These are phyloP conservation scores for Platysteira castanea DNA, from an alignment of 2,113 vertebrate species.

Conservation along the genomic window DNA sequence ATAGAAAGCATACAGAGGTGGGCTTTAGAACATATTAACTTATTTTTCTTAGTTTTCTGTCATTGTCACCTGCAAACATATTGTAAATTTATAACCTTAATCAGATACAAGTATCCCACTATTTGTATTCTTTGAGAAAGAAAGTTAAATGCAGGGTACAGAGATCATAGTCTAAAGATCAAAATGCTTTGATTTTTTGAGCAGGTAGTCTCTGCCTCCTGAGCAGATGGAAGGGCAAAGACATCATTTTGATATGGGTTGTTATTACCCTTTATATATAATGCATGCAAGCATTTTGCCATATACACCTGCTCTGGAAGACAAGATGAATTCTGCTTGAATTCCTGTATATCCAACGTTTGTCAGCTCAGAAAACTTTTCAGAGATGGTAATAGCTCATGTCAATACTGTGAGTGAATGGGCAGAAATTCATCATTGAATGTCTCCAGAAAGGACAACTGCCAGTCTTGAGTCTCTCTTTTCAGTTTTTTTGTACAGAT, in stretches of 20 bases:
- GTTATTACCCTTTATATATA: neutral
- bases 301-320: neutral
- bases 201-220: neutral
- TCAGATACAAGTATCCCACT: neutral
- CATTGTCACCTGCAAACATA: neutral
- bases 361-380: constrained; percentile 70
- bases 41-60: neutral
- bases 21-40: neutral
- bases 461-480: constrained; percentile 67
- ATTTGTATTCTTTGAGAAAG: neutral
- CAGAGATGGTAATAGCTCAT: constrained; percentile 73
- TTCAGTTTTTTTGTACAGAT: constrained; percentile 72
- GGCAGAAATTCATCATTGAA: constrained; percentile 73
- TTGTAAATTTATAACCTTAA: neutral
- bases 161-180: neutral
- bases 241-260: neutral
- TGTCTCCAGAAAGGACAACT: constrained; percentile 77
- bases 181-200: neutral
- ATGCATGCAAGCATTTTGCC: neutral
- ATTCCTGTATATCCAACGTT: constrained; percentile 44
- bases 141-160: neutral
- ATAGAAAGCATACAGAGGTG: neutral
- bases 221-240: neutral
- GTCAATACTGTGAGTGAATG: constrained; percentile 72
- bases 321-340: constrained; percentile 57